Percentiles rank a stretch among this genome's conserved stretches.
Conservation (phyloP, 2,113 vertebrate species). For the Elachura formosa region DNA sequence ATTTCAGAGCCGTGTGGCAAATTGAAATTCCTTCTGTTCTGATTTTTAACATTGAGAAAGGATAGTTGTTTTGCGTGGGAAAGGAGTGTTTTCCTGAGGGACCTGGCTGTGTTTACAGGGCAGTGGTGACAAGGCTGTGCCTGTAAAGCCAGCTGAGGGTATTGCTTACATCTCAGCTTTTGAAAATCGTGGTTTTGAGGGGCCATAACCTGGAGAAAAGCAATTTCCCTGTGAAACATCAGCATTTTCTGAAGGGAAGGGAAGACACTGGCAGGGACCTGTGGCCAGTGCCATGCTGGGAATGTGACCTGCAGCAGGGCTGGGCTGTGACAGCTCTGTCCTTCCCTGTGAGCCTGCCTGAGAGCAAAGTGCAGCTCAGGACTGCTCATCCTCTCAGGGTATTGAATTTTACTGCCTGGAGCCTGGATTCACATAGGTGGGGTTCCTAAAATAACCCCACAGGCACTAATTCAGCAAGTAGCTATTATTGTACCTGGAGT, state of each 20-base stretch:
- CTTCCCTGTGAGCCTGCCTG: neutral
- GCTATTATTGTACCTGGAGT: neutral
- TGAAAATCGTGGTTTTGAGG: neutral
- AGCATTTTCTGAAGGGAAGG: neutral
- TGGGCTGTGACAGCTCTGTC: neutral
- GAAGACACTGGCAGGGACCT: too few relatives aligned
- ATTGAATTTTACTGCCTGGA: neutral
- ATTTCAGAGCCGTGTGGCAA: neutral
- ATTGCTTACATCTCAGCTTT: neutral
- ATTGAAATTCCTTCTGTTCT: neutral
- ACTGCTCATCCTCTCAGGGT: neutral
- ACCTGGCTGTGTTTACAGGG: too few relatives aligned
- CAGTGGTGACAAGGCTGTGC: neutral
- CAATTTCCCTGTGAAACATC: neutral
- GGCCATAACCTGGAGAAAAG: neutral
- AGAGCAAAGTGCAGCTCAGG: neutral
- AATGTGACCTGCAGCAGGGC: too few relatives aligned
- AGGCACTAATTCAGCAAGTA: neutral
- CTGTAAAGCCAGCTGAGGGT: neutral
- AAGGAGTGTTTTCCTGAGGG: neutral
- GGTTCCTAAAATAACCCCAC: neutral
- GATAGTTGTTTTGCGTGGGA: fast-evolving
- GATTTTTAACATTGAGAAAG: neutral
- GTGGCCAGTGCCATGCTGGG: neutral
- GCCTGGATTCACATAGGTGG: fast-evolving